Evolutionary conservation across 2,797 vertebrate genomes (phyloP).

Genomic region (Babyrousa celebensis): DNA sequence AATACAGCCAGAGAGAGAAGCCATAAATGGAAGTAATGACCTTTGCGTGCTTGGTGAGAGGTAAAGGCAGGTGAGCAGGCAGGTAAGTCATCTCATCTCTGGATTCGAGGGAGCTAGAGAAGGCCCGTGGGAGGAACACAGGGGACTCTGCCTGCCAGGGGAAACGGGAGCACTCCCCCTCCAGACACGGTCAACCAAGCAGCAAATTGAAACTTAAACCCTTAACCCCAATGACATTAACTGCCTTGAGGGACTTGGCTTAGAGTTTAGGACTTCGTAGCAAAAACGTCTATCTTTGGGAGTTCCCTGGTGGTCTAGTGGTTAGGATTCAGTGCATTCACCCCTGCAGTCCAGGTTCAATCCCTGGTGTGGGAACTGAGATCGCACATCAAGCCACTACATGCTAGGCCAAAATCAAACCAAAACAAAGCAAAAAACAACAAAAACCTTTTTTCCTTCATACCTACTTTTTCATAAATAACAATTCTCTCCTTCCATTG

Average conservation of each 20-base stretch:
- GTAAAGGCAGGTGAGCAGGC: not conserved
- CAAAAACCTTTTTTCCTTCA: not conserved
- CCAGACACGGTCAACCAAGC: not conserved
- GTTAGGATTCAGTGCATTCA: no score
- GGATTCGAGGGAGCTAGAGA: not conserved
- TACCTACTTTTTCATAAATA: not conserved
- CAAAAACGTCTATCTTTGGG: not conserved
- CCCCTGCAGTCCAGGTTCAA: no score
- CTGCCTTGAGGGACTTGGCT: not conserved
- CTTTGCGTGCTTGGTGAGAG: not conserved
- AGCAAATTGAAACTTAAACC: not conserved
- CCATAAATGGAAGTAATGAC: not conserved
- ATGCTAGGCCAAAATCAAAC: no score
- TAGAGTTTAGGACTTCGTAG: not conserved
- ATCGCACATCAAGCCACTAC: no score
- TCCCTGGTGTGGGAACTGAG: no score
- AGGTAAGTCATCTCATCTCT: not conserved
- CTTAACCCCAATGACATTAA: not conserved
- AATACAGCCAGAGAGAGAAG: not conserved
- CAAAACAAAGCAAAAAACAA: no score
- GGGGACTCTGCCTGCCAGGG: not conserved
- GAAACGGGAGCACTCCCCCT: not conserved
- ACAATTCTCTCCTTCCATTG: not conserved
- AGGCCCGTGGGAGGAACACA: rapidly evolving
- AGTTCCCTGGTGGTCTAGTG: no score